Evolutionary conservation across 2,888 invertebrate species (phyloP), one percentile per base, ranked within the genome.

Genomic region (Drosophila affinis): DNA sequence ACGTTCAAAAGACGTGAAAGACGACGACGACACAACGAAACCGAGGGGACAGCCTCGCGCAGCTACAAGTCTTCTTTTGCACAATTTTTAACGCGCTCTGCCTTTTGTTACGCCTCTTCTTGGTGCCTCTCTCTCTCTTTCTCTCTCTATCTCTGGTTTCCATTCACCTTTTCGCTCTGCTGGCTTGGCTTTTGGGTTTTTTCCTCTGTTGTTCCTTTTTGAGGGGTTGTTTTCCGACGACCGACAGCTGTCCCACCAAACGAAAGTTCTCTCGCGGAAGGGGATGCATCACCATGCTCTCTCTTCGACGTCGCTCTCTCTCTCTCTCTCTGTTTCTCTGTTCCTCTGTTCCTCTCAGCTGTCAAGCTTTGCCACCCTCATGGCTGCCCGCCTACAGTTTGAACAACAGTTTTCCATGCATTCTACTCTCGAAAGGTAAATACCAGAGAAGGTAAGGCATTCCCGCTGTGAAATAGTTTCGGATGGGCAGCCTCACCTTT

Each of bases 31-130:
- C 27, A 27, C 27, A 27, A 27, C 27, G 7, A 39, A 39, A 73
- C 56, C 61, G 39, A 39, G 49, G 34, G 56, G 72, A 71, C 67
- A 62, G 72, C 55, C 52, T 56, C 71, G 39, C 75, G 87, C 83
- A 84, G 83, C 83, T 87, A 84, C 83, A 84, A 84, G 88, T 85
- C 84, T 88, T 85, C 86, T 86, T 87, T 82, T 83, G 83, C 84
- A 81, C 81, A 86, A 86, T 79, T 81, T 72, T 86, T 74, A 76
- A 39, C 39, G 39, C 71, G 76, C 77, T 71, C 62, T 81, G 77
- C 70, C 54, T 63, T 77, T 77, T 81, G 76, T 62, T 87, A 77
- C 85, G 76, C 70, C 83, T 72, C 69, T 81, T 83, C 64, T 53
- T 48, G n/a, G 24, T 18, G 17, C 46, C 32, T 3, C 32, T 52